Percentiles rank a stretch among this genome's conserved stretches.
Conservation (phyloP, 2,888 invertebrate genomes). For the Ganaspis brasiliensis region DNA sequence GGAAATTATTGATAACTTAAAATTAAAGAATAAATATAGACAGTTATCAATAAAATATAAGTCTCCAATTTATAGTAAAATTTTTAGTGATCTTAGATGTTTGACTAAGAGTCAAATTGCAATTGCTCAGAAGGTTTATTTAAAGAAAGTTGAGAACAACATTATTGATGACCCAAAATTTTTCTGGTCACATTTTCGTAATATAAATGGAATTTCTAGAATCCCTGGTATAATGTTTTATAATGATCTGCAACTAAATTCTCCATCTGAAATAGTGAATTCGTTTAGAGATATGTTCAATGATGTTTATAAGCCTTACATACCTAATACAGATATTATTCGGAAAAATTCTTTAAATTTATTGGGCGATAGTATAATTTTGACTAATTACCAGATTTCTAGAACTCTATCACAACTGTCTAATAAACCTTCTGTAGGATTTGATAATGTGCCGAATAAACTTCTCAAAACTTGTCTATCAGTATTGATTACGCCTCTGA, state of each 20-base stretch:
- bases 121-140: background rate
- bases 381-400: background rate
- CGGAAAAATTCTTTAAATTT: too few relatives aligned
- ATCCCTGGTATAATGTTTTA: constrained; percentile 4
- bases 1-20: background rate
- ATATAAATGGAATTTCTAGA: background rate
- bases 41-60: background rate
- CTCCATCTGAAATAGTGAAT: background rate
- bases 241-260: background rate
- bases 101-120: background rate
- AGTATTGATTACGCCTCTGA: constrained; percentile 27
- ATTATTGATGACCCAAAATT: background rate
- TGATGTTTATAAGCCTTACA: background rate
- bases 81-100: background rate
- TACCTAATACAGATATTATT: too few relatives aligned
- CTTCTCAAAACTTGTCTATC: constrained; percentile 48
- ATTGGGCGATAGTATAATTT: background rate
- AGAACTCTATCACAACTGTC: background rate
- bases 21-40: background rate
- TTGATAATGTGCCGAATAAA: constrained; percentile 43
- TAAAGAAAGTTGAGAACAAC: background rate
- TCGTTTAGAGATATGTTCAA: background rate
- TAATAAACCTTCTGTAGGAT: background rate
- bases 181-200: background rate
- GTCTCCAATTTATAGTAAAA: background rate